Evolutionary conservation across 1,140 invertebrate species (phyloP), one percentile per base, ranked within the genome.

Genomic region (Scaptomyza montana): DNA sequence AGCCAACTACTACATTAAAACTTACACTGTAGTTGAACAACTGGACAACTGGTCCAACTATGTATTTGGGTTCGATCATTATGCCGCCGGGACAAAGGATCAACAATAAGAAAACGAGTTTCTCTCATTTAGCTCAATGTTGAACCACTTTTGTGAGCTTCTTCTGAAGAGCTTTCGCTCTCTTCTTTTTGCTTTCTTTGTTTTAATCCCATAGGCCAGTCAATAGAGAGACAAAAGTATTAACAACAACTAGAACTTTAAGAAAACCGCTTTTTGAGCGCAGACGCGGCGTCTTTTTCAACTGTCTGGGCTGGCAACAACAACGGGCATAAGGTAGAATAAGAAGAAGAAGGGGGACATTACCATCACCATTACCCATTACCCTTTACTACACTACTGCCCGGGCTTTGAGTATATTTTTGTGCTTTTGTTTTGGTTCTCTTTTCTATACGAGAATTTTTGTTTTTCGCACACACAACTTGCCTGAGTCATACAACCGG

Each of bases 371-470:
- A 36, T 36, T 36, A 36, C 33, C 39, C 39, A 43, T 43, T 43
- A n/a, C n/a, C n/a, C 6, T 9, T 36, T 36, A 36, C 33, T 36
- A 36, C 8, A 36, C 33, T 9, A 9, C 54, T 75, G 65, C 53
- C 59, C 41, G 21, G 21, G 50, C 51, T 41, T 39, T 64, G 59
- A 10, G 41, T 86, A 80, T 86, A 80, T 86, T 86, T 86, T 86
- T 78, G 78, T 72, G 81, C 82, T 87, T 86, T 86, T 86, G 81
- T 86, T 86, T 86, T 86, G 81, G 61, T 81, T 87, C 78, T 81
- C 53, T 50, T 71, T 86, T 86, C 81, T 81, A 75, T 53, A 65
- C 65, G 57, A 74, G 63, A 70, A 30, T 30, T 56, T n/a, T 21
- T 51, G 43, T 16, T 47, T 36, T 46, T 68, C 30, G 67, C 39